Evolutionary conservation across 2,888 invertebrate species (phyloP).

Genomic region (Pelosia muscerda): DNA sequence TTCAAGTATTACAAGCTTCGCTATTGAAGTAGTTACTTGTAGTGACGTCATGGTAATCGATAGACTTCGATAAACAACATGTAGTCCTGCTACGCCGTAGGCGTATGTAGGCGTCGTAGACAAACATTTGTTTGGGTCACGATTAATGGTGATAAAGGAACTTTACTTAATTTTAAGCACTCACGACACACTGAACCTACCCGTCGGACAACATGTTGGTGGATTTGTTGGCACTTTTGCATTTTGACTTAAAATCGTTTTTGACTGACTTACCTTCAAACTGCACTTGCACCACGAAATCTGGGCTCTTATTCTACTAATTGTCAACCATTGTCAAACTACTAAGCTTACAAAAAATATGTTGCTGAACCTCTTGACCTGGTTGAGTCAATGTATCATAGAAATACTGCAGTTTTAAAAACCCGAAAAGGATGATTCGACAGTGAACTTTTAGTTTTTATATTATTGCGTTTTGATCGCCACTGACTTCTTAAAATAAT

Average conservation of each 20-base stretch:
- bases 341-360: no score
- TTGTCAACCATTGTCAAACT: no score
- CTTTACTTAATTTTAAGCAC: not conserved
- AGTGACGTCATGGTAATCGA: conserved; percentile 9
- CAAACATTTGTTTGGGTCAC: conserved; percentile 14
- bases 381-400: no score
- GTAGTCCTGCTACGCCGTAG: conserved; percentile 61
- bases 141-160: not conserved
- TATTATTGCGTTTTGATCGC: no score
- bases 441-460: no score
- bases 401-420: no score
- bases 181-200: not conserved
- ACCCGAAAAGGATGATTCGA: no score
- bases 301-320: no score
- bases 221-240: not conserved
- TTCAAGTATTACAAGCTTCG: not conserved
- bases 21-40: not conserved
- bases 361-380: no score
- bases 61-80: conserved; percentile 15
- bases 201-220: not conserved
- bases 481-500: no score
- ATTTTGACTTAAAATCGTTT: no score
- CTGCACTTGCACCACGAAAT: no score
- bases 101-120: conserved; percentile 39
- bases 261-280: not conserved